These are phyloP conservation scores for Calonectris borealis DNA, from an alignment of 2,113 vertebrate genomes.

Conservation along the genomic window DNA sequence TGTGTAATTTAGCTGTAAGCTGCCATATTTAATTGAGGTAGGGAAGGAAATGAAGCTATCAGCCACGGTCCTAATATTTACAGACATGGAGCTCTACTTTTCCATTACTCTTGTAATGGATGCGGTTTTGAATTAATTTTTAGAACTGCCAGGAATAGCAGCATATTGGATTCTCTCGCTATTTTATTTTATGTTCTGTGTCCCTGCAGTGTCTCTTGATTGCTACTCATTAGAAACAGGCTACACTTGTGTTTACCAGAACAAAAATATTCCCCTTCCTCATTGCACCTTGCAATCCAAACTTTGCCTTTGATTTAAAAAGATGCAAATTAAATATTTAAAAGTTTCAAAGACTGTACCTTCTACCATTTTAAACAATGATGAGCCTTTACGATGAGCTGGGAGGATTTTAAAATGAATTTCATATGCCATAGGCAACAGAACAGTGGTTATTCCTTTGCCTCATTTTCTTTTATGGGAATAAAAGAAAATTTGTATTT, in stretches of 20 bases:
- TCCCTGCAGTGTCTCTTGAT: constrained; percentile 56
- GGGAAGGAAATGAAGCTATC: constrained; percentile 16
- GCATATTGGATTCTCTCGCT: constrained; percentile 22
- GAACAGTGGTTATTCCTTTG: neutral
- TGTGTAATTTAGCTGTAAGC: constrained; percentile 14
- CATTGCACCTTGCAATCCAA: neutral
- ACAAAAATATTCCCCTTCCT: constrained; percentile 21
- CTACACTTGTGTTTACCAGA: neutral
- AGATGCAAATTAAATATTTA: constrained; percentile 13
- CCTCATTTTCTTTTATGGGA: neutral
- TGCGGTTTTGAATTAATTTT: constrained; percentile 53
- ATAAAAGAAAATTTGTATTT: neutral
- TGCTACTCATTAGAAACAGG: constrained; percentile 39
- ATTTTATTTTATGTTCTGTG: constrained; percentile 43
- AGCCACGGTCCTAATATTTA: constrained; percentile 16
- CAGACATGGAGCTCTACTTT: constrained; percentile 36
- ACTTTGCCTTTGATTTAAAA: neutral
- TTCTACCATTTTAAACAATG: neutral
- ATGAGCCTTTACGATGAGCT: neutral
- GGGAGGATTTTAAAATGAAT: neutral
- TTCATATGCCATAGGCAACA: neutral
- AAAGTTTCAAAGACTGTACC: neutral
- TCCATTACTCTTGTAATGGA: constrained; percentile 37
- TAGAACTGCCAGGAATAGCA: constrained; percentile 38
- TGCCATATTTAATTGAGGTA: constrained; percentile 27